A percentile compares a stretch with the other conserved stretches of the same genome.
Evolutionary conservation across 2,113 vertebrate genomes (phyloP).

Genomic region (Pachyramphus minor): DNA sequence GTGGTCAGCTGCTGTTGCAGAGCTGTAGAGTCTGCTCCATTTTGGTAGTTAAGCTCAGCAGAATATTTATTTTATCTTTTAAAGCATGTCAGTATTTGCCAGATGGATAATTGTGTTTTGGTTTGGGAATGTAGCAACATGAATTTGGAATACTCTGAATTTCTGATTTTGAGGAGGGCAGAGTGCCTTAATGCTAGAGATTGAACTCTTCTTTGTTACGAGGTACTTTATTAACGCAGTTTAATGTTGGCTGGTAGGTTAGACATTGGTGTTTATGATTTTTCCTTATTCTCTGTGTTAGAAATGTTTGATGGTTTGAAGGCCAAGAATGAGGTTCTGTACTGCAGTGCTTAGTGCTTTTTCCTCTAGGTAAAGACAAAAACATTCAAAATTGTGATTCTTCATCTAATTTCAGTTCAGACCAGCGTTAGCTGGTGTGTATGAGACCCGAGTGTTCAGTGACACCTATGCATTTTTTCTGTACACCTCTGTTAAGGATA

Average conservation of each 20-base stretch:
- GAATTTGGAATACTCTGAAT: neutral
- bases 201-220: neutral
- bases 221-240: neutral
- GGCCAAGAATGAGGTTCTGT: neutral
- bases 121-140: neutral
- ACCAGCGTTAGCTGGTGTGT: neutral
- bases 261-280: neutral
- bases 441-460: neutral
- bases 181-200: neutral
- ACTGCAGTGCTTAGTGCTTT: neutral
- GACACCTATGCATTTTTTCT: neutral
- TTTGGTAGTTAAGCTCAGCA: neutral
- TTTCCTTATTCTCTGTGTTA: neutral
- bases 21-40: neutral
- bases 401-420: neutral
- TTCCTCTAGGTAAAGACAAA: neutral
- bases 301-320: neutral
- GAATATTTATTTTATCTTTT: neutral
- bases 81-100: neutral
- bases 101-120: neutral
- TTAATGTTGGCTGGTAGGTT: neutral
- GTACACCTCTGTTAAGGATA: neutral
- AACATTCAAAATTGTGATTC: neutral
- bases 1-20: neutral
- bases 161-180: neutral